These are phyloP conservation scores for Fundulus diaphanus DNA, from an alignment of 2,797 vertebrate genomes.

Conservation along the genomic window DNA sequence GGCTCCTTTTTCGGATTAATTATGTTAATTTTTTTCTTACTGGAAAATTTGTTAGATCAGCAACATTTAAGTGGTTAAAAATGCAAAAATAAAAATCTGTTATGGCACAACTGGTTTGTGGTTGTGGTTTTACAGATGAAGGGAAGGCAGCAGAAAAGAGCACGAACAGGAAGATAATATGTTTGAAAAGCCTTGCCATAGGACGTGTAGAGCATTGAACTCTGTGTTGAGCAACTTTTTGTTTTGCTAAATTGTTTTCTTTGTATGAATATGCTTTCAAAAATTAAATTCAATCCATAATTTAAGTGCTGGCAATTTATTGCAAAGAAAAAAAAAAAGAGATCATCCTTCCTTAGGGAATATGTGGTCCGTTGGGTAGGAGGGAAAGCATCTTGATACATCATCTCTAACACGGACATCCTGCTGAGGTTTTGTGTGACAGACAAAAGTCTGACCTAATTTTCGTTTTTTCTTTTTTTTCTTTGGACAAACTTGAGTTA, in stretches of 20 bases:
- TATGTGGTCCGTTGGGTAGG: slow-evolving; percentile 20
- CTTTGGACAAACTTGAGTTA: not conserved
- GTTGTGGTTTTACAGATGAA: not conserved
- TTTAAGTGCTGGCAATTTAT: slow-evolving; percentile 10
- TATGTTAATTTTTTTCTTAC: not conserved
- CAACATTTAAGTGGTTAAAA: not conserved
- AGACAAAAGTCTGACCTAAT: slow-evolving; percentile 21
- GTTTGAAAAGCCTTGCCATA: not conserved
- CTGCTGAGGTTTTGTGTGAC: slow-evolving; percentile 15
- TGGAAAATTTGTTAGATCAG: not conserved
- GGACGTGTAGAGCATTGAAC: not conserved
- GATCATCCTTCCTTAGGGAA: slow-evolving; percentile 31
- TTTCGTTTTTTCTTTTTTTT: slow-evolving; percentile 9
- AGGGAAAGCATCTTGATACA: slow-evolving; percentile 43
- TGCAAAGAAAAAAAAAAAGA: slow-evolving; percentile 32
- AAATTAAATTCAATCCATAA: slow-evolving; percentile 23
- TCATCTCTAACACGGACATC: slow-evolving; percentile 32
- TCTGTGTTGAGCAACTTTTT: not conserved
- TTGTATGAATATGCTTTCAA: not conserved
- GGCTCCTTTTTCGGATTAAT: no score
- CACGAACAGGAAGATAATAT: not conserved
- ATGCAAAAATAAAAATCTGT: no score
- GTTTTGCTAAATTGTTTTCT: not conserved
- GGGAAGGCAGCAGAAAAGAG: not conserved
- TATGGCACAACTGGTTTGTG: not conserved